Evolutionary conservation across 2,888 invertebrate species (phyloP).

Genomic region (Conomelus anceps): DNA sequence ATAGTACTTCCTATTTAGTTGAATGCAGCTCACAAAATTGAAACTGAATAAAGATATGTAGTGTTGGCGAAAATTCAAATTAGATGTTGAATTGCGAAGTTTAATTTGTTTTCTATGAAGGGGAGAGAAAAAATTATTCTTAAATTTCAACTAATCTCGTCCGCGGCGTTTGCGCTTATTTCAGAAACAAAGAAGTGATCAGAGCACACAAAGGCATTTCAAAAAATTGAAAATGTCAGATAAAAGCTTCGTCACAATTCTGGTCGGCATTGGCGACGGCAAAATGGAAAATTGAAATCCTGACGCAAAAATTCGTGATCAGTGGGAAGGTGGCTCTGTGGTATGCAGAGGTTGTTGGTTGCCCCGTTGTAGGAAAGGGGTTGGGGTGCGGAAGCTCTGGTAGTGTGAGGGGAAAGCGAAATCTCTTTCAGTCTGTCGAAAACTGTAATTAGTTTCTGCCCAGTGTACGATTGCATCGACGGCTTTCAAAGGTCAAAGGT

Average conservation of each 20-base stretch:
- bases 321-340: background rate
- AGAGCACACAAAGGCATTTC: background rate
- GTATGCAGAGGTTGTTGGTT: background rate
- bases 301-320: background rate
- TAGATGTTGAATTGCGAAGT: background rate
- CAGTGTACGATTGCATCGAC: background rate
- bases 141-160: background rate
- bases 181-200: background rate
- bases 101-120: background rate
- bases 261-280: background rate
- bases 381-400: too few relatives aligned
- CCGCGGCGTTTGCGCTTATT: background rate
- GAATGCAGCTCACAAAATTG: too few relatives aligned
- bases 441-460: background rate
- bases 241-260: too few relatives aligned
- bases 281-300: background rate
- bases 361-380: background rate
- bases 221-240: background rate
- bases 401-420: too few relatives aligned
- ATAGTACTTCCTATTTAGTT: too few relatives aligned
- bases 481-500: background rate
- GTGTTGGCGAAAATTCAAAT: background rate
- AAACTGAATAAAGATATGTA: background rate
- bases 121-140: background rate
- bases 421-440: background rate